Conservation (phyloP, 2,113 vertebrate genomes). For the Lepisosteus oculatus region DNA sequence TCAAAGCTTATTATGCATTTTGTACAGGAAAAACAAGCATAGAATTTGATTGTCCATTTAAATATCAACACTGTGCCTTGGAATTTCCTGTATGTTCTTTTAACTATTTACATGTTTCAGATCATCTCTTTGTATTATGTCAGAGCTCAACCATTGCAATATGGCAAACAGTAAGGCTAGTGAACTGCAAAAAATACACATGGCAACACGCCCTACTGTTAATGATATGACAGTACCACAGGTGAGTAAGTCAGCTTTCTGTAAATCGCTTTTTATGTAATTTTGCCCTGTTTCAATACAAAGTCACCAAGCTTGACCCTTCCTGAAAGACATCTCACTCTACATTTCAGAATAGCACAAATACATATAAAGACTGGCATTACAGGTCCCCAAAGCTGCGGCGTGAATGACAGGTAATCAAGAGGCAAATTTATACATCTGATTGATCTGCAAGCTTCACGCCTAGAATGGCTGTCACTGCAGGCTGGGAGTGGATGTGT, state of each 20-base stretch:
- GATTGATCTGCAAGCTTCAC: background rate
- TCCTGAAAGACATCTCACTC: background rate
- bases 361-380: background rate
- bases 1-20: no score
- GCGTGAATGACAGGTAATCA: background rate
- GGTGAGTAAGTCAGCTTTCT: background rate
- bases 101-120: background rate
- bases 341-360: background rate
- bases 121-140: background rate
- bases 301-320: background rate
- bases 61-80: no score
- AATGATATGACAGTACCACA: background rate
- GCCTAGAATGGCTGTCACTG: background rate
- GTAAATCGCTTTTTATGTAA: no score
- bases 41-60: no score
- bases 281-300: no score
- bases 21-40: no score
- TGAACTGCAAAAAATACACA: background rate
- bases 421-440: background rate
- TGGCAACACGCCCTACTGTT: background rate
- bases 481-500: conserved; percentile 35
- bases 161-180: background rate
- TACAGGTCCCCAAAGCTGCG: background rate
- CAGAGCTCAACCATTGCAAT: background rate
- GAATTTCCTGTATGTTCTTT: no score